These are phyloP conservation scores for Eubucco bourcierii DNA, from an alignment of 2,113 vertebrate genomes.

Conservation along the genomic window DNA sequence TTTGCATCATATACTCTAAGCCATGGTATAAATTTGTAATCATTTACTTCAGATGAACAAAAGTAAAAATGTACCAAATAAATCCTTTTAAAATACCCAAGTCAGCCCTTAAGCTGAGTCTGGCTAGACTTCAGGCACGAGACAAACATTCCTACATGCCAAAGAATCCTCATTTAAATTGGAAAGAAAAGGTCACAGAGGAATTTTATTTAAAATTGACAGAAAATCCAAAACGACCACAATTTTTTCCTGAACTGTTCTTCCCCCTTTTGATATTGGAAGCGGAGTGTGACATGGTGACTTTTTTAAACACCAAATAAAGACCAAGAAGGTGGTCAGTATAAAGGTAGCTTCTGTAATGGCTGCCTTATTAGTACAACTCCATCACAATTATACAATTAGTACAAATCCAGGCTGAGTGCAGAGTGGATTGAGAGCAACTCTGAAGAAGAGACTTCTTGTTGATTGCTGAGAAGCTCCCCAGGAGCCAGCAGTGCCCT, in stretches of 20 bases:
- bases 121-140: neutral
- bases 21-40: neutral
- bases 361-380: neutral
- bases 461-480: too few species aligned
- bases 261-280: neutral
- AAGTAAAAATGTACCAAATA: neutral
- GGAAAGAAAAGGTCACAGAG: neutral
- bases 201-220: constrained; percentile 4
- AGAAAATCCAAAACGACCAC: neutral
- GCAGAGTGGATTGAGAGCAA: too few species aligned
- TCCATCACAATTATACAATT: too few species aligned
- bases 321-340: neutral
- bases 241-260: neutral
- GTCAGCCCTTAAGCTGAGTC: neutral
- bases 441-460: too few species aligned
- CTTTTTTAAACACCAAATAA: neutral
- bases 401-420: too few species aligned
- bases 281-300: neutral
- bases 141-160: neutral
- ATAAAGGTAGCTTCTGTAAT: neutral
- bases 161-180: neutral
- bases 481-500: too few species aligned
- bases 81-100: neutral
- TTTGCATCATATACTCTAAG: neutral
- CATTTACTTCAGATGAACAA: neutral